Evolutionary conservation across 2,113 vertebrate species (phyloP).

Genomic region (Martes martes): DNA sequence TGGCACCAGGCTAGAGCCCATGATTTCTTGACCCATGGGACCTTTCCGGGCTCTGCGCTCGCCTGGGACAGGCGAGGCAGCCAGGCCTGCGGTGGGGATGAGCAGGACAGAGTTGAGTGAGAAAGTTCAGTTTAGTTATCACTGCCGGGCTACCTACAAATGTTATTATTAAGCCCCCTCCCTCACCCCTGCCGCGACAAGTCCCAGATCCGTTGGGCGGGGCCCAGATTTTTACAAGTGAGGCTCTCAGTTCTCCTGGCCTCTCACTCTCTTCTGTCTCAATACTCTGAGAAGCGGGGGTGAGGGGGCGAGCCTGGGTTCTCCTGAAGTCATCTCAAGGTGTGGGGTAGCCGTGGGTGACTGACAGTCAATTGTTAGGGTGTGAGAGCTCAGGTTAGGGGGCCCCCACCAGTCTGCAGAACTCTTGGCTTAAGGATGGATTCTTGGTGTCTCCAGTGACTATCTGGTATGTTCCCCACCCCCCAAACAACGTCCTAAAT

Average conservation of each 20-base stretch:
- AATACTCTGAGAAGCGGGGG: background rate
- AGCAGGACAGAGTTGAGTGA: background rate
- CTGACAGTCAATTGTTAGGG: background rate
- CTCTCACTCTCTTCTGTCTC: background rate
- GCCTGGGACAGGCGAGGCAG: background rate
- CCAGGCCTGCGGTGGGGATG: background rate
- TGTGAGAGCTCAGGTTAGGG: background rate
- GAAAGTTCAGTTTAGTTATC: background rate
- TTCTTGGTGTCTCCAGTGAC: background rate
- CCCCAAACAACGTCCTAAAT: constrained; percentile 47
- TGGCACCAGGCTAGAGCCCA: background rate
- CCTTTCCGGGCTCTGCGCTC: background rate
- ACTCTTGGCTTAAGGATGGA: background rate
- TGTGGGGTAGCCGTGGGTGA: background rate
- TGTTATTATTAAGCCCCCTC: background rate
- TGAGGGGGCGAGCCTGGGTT: background rate
- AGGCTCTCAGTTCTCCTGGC: background rate
- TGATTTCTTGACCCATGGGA: background rate
- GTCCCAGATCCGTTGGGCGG: background rate
- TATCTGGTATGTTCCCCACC: constrained; percentile 1
- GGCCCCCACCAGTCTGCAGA: background rate
- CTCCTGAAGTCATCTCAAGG: background rate
- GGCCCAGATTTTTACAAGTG: background rate
- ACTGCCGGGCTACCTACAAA: background rate
- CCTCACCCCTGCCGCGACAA: background rate